Percentiles rank a stretch among this genome's conserved stretches.
phyloP scores from a whole-genome alignment of 92 coral and sea anemone genomes.

The Zoanthus solanderi region DNA sequence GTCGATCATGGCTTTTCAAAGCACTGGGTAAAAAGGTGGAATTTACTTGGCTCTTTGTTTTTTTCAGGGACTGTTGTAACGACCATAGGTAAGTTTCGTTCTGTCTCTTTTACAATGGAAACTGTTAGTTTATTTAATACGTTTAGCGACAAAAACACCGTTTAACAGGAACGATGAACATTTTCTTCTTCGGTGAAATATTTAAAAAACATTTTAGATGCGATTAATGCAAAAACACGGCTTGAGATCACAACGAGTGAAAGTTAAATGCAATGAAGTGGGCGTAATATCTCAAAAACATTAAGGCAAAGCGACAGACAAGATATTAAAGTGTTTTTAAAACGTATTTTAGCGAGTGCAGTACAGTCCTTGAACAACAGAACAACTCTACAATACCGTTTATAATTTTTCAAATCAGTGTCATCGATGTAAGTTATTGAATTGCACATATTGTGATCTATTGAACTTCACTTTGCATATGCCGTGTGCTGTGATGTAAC shows the following conservation, averaged over 20 bases:
- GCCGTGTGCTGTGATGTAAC: no score
- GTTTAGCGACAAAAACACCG: not conserved
- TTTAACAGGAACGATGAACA: not conserved
- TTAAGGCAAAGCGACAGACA: no score
- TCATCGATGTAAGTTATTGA: no score
- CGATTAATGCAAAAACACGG: not conserved
- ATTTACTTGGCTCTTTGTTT: slow-evolving; percentile 87
- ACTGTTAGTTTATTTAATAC: not conserved
- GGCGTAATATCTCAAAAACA: not conserved
- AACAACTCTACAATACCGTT: not conserved
- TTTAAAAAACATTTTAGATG: not conserved
- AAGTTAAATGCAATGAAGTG: not conserved
- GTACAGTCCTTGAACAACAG: not conserved
- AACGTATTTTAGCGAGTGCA: not conserved
- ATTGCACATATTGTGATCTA: no score
- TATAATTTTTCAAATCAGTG: not conserved
- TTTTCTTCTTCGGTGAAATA: not conserved
- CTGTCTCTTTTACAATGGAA: not conserved
- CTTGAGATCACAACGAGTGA: not conserved
- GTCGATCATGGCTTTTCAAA: slow-evolving; percentile 95
- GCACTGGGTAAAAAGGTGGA: slow-evolving; percentile 94
- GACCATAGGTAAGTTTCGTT: slow-evolving; percentile 82
- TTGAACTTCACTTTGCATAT: no score
- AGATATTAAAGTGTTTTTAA: no score
- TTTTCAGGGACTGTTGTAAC: slow-evolving; percentile 99